Conservation (phyloP, 2,113 vertebrate genomes). For the Eubucco bourcierii region DNA sequence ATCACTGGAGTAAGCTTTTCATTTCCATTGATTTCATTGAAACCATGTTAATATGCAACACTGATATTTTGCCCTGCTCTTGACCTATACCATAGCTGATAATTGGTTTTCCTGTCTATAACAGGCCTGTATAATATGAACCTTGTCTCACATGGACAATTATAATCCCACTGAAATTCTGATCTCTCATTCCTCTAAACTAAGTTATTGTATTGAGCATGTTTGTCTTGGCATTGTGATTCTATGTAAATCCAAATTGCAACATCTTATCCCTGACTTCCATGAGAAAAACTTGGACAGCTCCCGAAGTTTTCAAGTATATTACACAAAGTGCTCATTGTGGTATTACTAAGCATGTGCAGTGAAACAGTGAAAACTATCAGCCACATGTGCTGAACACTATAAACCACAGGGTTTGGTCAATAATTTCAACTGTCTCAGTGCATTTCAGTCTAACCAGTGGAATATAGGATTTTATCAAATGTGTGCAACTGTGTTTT, state of each 20-base stretch:
- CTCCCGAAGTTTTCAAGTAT: neutral
- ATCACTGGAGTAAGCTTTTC: neutral
- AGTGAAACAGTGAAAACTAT: neutral
- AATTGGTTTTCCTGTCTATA: slow-evolving; percentile 29
- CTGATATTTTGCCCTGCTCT: neutral
- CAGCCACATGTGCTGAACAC: neutral
- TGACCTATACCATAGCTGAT: neutral
- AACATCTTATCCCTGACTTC: neutral
- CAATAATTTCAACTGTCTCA: neutral
- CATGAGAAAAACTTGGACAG: neutral
- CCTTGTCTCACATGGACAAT: neutral
- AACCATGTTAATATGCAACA: neutral
- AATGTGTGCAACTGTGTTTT: neutral
- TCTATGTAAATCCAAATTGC: neutral
- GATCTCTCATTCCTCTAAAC: neutral
- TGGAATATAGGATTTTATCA: neutral
- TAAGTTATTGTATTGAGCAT: neutral
- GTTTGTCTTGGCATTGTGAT: neutral
- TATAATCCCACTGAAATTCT: slow-evolving; percentile 4
- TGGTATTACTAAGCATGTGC: neutral
- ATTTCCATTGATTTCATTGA: neutral
- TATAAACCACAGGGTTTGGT: neutral
- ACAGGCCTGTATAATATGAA: neutral
- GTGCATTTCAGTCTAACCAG: neutral
- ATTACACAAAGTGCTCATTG: neutral